Conservation (phyloP, 2,113 vertebrate species). For the Sarotherodon lohbergeri region DNA sequence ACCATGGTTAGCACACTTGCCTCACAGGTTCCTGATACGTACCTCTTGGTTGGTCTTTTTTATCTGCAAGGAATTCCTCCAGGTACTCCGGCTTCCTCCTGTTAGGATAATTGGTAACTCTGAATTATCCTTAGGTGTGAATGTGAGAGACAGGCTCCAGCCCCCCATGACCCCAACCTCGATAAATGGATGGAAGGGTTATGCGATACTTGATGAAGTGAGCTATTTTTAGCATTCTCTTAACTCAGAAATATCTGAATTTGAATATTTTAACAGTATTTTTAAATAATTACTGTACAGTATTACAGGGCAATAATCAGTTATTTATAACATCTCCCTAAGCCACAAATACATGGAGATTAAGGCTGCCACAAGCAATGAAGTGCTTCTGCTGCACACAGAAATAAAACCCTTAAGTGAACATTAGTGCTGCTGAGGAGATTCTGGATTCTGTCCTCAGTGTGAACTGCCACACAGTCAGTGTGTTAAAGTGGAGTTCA, state of each 20-base stretch:
- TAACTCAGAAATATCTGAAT: neutral
- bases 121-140: neutral
- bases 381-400: neutral
- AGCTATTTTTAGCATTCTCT: neutral
- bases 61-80: neutral
- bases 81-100: neutral
- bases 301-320: neutral
- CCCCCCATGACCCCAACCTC: neutral
- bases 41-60: neutral
- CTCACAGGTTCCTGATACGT: neutral
- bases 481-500: neutral
- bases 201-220: neutral
- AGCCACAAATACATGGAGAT: neutral
- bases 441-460: neutral
- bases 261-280: neutral
- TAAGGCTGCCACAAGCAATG: neutral
- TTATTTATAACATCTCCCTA: slow-evolving; percentile 12
- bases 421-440: neutral
- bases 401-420: neutral
- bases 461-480: neutral
- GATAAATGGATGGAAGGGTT: neutral
- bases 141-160: neutral
- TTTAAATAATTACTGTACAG: neutral
- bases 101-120: neutral
- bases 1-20: neutral